Base-by-base conservation (phyloP, 2,113 vertebrate species). In the Prionailurus bengalensis region DNA sequence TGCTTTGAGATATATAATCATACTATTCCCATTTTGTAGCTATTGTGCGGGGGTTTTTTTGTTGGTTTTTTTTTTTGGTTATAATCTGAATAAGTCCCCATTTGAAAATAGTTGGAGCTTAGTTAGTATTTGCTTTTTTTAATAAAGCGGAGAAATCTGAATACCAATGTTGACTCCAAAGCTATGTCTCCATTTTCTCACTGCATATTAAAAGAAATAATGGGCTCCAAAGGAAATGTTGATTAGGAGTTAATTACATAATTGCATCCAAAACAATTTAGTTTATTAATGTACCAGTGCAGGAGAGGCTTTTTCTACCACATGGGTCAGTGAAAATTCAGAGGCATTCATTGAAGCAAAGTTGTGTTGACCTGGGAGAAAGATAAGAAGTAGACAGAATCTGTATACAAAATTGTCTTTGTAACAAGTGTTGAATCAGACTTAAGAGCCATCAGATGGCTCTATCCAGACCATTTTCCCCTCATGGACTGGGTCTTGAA, bases 241-340 rank as follows among this genome's bases (percentile, higher is more conserved):
- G 87, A 91, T 58, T 94, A 68, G 42, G 82, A 31, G 31, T 92
- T 87, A 92, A 79, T 79, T 94, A 33, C 51, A n/a, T 66, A 94
- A 82, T 79, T 70, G 27, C 15, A 66, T 53, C 33, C 61, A 81
- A 92, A 87, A 79, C 17, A 85, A 78, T 79, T 86, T 89, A 55
- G 42, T n/a, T 91, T 87, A 79, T 74, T 86, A 87, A 90, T 83
- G 78, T 31, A 29, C 31, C 25, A 68, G 31, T 33, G 14, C 39
- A 81, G 42, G 61, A 61, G 55, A 76, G n/a, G 13, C 11, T 68
- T 82, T 81, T 74, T 73, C 68, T 78, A 33, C 19, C 36, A 11
- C 48, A 25, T 9, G 5, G 17, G n/a, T 63, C 4, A 25, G 68
- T 66, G 58, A 53, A 78, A 65, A 86, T 83, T 74, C 58, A 76